Conservation (phyloP, 2,113 vertebrate genomes). For the Rhagologus leucostigma region DNA sequence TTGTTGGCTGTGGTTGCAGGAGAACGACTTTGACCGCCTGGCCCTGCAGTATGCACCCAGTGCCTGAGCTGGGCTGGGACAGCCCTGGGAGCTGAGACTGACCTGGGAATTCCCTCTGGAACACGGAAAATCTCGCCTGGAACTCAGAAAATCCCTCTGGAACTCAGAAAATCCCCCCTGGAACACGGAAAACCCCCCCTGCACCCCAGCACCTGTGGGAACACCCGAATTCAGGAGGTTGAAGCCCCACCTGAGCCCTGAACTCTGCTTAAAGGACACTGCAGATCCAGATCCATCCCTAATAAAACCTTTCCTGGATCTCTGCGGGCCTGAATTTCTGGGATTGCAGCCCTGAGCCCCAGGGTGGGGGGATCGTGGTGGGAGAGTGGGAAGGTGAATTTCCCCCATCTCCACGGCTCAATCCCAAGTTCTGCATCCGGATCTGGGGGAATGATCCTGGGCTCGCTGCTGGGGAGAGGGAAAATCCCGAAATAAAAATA, state of each 20-base stretch:
- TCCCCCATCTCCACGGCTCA: background rate
- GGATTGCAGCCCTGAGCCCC: background rate
- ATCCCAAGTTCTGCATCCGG: fast-evolving
- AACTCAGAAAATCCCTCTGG: fast-evolving
- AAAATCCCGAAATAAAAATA: background rate
- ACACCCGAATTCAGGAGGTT: background rate
- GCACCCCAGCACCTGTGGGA: background rate
- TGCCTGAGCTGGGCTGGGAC: constrained; percentile 22
- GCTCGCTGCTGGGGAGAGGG: background rate
- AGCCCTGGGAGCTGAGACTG: background rate
- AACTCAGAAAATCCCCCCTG: fast-evolving
- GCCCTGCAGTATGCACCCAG: constrained; percentile 85
- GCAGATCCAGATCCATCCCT: background rate
- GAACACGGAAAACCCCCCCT: background rate
- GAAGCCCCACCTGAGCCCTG: background rate
- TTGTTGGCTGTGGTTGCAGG: constrained; percentile 67
- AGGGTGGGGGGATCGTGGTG: background rate
- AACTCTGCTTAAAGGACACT: background rate
- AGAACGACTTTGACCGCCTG: constrained; percentile 93
- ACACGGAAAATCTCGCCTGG: fast-evolving
- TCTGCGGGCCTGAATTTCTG: background rate
- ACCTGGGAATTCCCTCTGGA: background rate
- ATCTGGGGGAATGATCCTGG: background rate
- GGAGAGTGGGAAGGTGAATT: background rate
- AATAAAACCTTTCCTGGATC: background rate